Evolutionary conservation across 2,797 vertebrate species (phyloP), one percentile per base, ranked within the genome.

Genomic region (Acipenser ruthenus): DNA sequence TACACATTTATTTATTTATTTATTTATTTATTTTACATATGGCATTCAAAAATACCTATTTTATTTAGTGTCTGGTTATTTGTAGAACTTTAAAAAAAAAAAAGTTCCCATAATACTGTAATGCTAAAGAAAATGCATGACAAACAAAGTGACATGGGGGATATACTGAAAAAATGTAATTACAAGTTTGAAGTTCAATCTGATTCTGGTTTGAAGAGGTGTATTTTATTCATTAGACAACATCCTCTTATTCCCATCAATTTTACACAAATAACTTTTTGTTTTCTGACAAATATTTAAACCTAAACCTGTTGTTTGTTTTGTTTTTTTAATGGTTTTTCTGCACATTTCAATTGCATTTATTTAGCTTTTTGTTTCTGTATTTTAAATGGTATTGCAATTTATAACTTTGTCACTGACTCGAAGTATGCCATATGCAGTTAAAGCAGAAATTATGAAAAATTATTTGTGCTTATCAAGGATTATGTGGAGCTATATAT

Each of bases 361-460:
- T 9, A 23, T 51, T 23, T 65, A n/a, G 13, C 8, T 55, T 65
- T 51, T 23, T 18, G 2, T 18, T 18, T 18, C 18, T 18, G 18
- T 18, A 18, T 18, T 18, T 65, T 52, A 62, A 65, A 55, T 37
- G 9, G 13, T 50, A 55, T 11, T 15, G 51, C 23, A 50, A 55
- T 65, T 55, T 65, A 53, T 65, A 65, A 23, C 15, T 55, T 55
- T 56, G 15, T 65, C 23, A 12, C 64, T 10, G 56, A 23, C 47
- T 48, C n/a, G 49, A 49, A 58, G 55, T 66, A 83, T 80, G 83
- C 83, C 85, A 79, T 88, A 88, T 83, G 89, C 77, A 82, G 83
- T 80, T 80, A 83, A 86, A 88, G 87, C 85, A 87, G 87, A 88
- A 89, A 89, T 82, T 84, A 88, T 88, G 85, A 88, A 88, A 88